phyloP scores from a whole-genome alignment of 2,113 vertebrate genomes.

The Macaca mulatta region DNA sequence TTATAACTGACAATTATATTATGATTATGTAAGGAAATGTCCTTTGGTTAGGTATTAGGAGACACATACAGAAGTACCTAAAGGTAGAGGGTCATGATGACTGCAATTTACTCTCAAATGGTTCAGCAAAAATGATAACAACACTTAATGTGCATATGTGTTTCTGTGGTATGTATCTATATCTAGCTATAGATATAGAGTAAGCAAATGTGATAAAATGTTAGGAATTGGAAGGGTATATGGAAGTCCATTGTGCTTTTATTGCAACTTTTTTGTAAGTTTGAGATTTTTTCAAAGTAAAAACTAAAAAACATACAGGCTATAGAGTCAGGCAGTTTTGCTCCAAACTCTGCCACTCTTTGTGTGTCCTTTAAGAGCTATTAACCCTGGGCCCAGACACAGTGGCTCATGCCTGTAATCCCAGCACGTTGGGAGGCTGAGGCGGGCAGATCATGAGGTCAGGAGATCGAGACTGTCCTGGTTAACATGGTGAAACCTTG shows the following conservation, averaged over 20 bases:
- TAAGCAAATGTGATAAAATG: background rate
- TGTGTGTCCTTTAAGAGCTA: background rate
- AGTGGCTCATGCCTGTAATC: no score
- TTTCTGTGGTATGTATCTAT: background rate
- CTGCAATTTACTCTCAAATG: background rate
- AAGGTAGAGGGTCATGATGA: background rate
- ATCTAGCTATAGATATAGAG: background rate
- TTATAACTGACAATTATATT: background rate
- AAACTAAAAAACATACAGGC: background rate
- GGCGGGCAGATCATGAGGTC: no score
- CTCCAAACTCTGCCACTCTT: background rate
- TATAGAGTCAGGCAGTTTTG: background rate
- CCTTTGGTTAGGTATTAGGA: background rate
- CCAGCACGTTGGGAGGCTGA: no score
- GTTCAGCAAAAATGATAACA: background rate
- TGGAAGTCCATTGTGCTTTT: background rate
- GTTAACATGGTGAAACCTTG: no score
- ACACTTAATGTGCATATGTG: background rate
- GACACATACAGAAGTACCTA: no score
- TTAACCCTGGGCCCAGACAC: no score
- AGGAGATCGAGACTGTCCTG: no score
- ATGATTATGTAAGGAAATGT: background rate
- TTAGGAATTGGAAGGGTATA: background rate
- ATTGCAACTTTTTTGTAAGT: background rate
- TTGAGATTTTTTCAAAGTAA: constrained; percentile 1